Evolutionary conservation across 2,113 vertebrate species (phyloP), one percentile per base, ranked within the genome.

Genomic region (Tichodroma muraria): DNA sequence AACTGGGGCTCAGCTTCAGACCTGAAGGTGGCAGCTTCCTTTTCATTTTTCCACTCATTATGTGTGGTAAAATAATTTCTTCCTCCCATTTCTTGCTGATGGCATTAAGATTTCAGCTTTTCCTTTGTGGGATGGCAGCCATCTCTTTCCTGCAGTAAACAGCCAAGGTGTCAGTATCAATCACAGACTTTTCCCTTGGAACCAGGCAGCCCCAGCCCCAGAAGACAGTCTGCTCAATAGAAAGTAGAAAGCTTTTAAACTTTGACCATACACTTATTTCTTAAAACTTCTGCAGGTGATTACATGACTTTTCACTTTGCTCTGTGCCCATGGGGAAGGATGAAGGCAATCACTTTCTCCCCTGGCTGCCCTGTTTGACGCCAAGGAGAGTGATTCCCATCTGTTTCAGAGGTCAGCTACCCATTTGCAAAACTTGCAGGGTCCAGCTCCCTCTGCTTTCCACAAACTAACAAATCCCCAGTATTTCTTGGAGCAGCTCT

Each of bases 81-180:
- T 69, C 37, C 53, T 89, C 53, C 42, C 13, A 8, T 90, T 89
- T 64, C 50, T 89, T 92, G 82, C 21, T 92, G 94, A 79, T 35
- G 64, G 49, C 53, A 21, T 60, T 76, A 87, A 73, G 65, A 76
- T 76, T 92, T 84, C 83, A 90, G n/a, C 86, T 85, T 85, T 89
- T 70, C 44, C n/a, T 92, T 54, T 77, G 80, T 87, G 80, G n/a
- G 45, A 69, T 44, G 54, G 61, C 80, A 93, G 27, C 31, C 37
- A 5, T 18, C 69, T 84, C 61, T 93, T 64, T 85, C 61, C 66
- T 64, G 59, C 45, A 30, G 42, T 45, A 89, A 93, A 65, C 44
- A 88, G 54, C 52, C 11, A 2, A 81, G 44, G 73, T 45, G 69
- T 76, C 57, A 76, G 49, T 38, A 79, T n/a, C 63, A 65, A 57